Percentiles rank a stretch among this genome's conserved stretches.
These are phyloP conservation scores for Lindbergichthys nudifrons DNA, from an alignment of 2,797 vertebrate species.

Conservation along the genomic window DNA sequence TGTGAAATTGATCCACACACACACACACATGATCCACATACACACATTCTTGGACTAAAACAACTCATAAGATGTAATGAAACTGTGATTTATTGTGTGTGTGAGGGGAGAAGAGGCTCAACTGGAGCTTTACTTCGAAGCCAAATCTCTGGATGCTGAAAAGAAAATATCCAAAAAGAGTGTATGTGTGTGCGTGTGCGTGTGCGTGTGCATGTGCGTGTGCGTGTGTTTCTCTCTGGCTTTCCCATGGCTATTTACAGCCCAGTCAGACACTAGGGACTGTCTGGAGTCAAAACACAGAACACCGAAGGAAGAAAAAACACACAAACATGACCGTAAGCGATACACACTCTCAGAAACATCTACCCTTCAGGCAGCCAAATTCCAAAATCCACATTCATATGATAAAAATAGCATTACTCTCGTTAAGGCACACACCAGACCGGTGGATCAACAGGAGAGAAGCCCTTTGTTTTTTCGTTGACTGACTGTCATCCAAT, in stretches of 20 bases:
- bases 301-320: constrained; percentile 11
- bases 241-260: constrained; percentile 79
- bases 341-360: constrained; percentile 21
- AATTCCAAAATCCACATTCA: constrained; percentile 23
- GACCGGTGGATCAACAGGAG: not conserved
- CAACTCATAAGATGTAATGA: constrained; percentile 14
- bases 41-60: constrained; percentile 4
- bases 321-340: not conserved
- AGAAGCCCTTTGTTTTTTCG: not conserved
- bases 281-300: constrained; percentile 59
- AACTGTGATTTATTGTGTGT: constrained; percentile 20
- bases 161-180: constrained; percentile 45
- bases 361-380: constrained; percentile 18
- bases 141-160: constrained; percentile 45
- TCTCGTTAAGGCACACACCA: constrained; percentile 6
- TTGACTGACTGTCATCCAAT: not conserved
- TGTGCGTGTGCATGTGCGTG: not conserved
- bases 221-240: constrained; percentile 30
- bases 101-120: not conserved
- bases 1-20: constrained; percentile 2
- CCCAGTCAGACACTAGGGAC: constrained; percentile 61
- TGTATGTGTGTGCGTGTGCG: not conserved
- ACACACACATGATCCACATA: not conserved
- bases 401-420: constrained; percentile 7
- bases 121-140: constrained; percentile 19